A percentile compares a stretch with the other conserved stretches of the same genome.
Conservation (phyloP, 2,888 invertebrate species). For the Oligia fasciuncula region DNA sequence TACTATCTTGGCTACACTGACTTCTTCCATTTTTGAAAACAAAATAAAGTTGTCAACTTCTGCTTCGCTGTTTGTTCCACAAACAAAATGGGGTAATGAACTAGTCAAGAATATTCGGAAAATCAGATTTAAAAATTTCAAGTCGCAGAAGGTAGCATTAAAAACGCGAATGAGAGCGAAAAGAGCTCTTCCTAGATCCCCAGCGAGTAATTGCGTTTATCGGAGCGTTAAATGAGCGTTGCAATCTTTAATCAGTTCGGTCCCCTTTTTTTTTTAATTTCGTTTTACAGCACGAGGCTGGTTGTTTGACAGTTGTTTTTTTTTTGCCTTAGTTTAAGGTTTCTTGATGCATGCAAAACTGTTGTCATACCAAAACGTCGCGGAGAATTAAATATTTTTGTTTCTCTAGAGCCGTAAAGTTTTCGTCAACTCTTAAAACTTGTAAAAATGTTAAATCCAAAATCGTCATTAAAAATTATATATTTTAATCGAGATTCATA, state of each 20-base stretch:
- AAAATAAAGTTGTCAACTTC: background rate
- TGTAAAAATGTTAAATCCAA: background rate
- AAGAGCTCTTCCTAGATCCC: constrained; percentile 77
- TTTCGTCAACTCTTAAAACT: background rate
- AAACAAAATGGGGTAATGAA: constrained; percentile 56
- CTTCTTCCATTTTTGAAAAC: constrained; percentile 1
- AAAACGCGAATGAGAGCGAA: constrained; percentile 74
- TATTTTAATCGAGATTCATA: background rate
- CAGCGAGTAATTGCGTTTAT: constrained; percentile 85
- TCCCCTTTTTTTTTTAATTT: constrained; percentile 71
- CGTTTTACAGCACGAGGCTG: constrained; percentile 65
- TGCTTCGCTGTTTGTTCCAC: constrained; percentile 6
- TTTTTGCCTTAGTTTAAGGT: constrained; percentile 57
- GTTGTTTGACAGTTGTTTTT: constrained; percentile 67
- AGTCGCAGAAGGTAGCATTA: constrained; percentile 70
- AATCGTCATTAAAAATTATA: background rate
- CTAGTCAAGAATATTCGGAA: constrained; percentile 52
- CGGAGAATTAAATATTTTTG: background rate
- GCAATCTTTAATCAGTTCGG: constrained; percentile 85
- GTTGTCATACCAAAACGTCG: background rate
- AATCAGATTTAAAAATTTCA: constrained; percentile 55
- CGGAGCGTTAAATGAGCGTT: constrained; percentile 87
- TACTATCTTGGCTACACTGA: too few relatives aligned
- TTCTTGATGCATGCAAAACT: constrained; percentile 21
- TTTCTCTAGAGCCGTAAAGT: background rate